Evolutionary conservation across 92 coral and sea anemone genomes (phyloP), one percentile per base, ranked within the genome.

Genomic region (Epizoanthus scotinus): DNA sequence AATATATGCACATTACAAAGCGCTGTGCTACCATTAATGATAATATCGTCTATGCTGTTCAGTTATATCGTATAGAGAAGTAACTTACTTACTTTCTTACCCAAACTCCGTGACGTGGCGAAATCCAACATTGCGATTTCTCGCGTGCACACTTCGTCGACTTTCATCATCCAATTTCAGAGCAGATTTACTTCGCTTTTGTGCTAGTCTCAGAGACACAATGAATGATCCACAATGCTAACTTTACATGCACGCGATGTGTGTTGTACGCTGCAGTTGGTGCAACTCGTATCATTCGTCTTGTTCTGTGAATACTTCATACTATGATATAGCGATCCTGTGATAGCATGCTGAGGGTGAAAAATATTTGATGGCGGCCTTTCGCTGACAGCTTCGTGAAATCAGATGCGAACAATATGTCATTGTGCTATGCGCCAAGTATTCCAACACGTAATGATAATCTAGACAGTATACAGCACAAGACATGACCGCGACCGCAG

Each of bases 21-120:
- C 52, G 10, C 52, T 44, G 0, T 1, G 17, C 12, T 47, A 47
- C 12, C 52, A 10, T 47, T 47, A 47, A 12, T 47, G 52, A 47
- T 47, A 5, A 47, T 47, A 15, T 9, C 14, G 15, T 47, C 52
- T 47, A 25, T 50, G 50, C 22, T 25, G 8, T 44, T 29, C 68
- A 70, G 9, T 42, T 8, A 25, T 22, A n/a, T 14, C 26, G 7
- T 70, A n/a, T 21, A 19, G 2, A 53, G 21, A 14, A 54, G 62
- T 74, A 27, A 8, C 36, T 29, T 73, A 18, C 18, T 6, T 17
- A 10, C 13, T 31, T 8, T 31, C 57, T 67, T 20, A 29, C n/a
- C 42, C 63, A 8, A 14, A 70, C 14, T 14, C 66, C 34, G 81
- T 59, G 68, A 59, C 81, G 81, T 75, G 81, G 81, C 81, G 34